Evolutionary conservation across 2,113 vertebrate genomes (phyloP), one percentile per base, ranked within the genome.

Genomic region (Noctilio leporinus): DNA sequence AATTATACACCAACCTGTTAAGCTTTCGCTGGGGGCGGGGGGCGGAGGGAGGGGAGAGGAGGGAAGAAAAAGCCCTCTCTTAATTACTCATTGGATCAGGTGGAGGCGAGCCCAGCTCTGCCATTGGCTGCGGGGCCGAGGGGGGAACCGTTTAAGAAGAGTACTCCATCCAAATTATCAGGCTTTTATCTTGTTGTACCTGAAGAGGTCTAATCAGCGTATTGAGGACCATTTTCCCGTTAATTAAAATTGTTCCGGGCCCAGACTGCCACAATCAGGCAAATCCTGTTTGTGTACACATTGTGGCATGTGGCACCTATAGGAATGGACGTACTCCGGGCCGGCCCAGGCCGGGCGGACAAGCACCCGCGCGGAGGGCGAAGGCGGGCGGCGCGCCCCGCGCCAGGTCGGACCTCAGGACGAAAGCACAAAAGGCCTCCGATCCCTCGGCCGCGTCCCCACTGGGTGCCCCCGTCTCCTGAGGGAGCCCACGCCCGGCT

Each of bases 151-250:
- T 95, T 97, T 98, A 98, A 98, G 98, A 98, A 98, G 98, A 97
- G 98, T 98, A 97, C 98, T 98, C 98, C 98, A 98, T 98, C 98
- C 98, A 98, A 98, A 98, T 98, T 98, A 98, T 97, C 98, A 98
- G 98, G 98, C 98, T 98, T 98, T 98, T 98, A 98, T 98, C 98
- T 98, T 98, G 98, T 98, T 98, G 98, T 98, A 95, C 97, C 97
- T 98, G 98, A 98, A 98, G 98, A 98, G 98, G 98, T 97, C 98
- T 98, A 98, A 98, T 98, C 98, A 96, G 98, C 97, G 98, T 98
- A 98, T 98, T 98, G 98, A 98, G 98, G 98, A 98, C 98, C 97
- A 97, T 98, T 97, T 98, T 98, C 97, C 98, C 96, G 96, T 98
- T 98, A 98, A 98, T 98, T 98, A 98, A 98, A 98, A 98, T 98